Evolutionary conservation across 2,113 vertebrate genomes (phyloP), one percentile per base, ranked within the genome.

Genomic region (Hydropotes inermis): DNA sequence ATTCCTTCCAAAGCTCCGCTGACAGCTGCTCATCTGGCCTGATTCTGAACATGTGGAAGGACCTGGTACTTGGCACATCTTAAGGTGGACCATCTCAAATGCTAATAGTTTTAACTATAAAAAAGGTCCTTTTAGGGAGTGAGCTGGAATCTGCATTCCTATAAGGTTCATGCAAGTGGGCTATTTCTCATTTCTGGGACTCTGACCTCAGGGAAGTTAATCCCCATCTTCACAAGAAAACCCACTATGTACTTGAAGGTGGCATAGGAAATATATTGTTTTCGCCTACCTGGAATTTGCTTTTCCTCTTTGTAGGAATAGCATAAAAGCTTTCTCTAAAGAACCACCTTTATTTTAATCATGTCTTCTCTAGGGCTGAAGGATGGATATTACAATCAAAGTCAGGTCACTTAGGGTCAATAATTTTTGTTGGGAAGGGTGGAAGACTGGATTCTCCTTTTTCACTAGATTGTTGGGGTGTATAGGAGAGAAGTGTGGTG

Each of bases 91-190:
- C 13, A 2, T 64, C 64, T 70, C 61, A 50, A 25, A 25, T 25
- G 33, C 81, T 70, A 54, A 23, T 39, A 33, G 55, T 86, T 85
- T 90, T 87, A 61, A 58, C 33, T 50, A 15, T 45, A 60, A 19
- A 85, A 85, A 52, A 70, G 6, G 50, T 83, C 43, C 28, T 84
- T 91, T 57, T 54, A 7, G 16, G 95, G 67, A 79, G 36, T 85
- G 52, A 88, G 90, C 64, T 25, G 81, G 79, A 93, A 81, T 97
- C 76, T 54, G 25, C 19, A 89, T 93, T 70, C 50, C 91, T 92
- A 19, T 47, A 25, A 94, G 55, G 5, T 54, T 70, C 23, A 14
- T 43, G 39, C 33, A 81, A 43, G 8, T 1, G 6, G 12, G 57
- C 81, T 52, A 36, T 43, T 61, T 94, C 16, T 76, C 50, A 67